These are phyloP conservation scores for Drosophila albomicans DNA, from an alignment of 1,140 invertebrate species.

Conservation along the genomic window DNA sequence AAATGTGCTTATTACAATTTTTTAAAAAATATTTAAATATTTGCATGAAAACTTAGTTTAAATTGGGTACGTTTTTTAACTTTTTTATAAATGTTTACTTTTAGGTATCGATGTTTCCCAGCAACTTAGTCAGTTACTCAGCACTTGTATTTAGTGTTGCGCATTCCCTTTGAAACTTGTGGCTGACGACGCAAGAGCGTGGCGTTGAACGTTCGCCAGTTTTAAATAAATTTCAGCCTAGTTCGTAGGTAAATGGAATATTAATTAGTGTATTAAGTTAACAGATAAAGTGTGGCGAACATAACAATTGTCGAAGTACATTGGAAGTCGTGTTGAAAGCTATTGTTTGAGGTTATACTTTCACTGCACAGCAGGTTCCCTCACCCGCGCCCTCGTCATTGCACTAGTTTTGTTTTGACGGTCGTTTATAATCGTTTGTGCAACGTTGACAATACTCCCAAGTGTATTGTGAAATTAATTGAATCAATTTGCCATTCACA, in stretches of 20 bases:
- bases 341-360: conserved; percentile 79
- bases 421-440: conserved; percentile 60
- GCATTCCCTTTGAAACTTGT: conserved; percentile 76
- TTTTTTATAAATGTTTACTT: conserved; percentile 5
- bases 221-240: conserved; percentile 75
- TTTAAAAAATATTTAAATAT: background rate
- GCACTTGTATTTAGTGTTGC: conserved; percentile 54
- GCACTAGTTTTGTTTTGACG: conserved; percentile 77
- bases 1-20: background rate
- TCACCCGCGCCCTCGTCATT: conserved; percentile 16
- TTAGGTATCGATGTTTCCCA: conserved; percentile 28
- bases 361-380: conserved; percentile 55
- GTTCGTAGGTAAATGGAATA: conserved; percentile 68
- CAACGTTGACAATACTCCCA: conserved; percentile 68
- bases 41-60: background rate
- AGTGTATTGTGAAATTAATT: conserved; percentile 23
- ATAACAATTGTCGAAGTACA: conserved; percentile 8
- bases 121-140: conserved; percentile 9
- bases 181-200: conserved; percentile 83
- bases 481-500: conserved; percentile 42
- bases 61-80: background rate
- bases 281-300: background rate
- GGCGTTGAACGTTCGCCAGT: conserved; percentile 73
- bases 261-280: background rate
- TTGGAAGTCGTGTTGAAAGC: conserved; percentile 25